A percentile compares a stretch with the other conserved stretches of the same genome.
Evolutionary conservation across 2,888 invertebrate genomes (phyloP).

Genomic region (Lymantria dispar): DNA sequence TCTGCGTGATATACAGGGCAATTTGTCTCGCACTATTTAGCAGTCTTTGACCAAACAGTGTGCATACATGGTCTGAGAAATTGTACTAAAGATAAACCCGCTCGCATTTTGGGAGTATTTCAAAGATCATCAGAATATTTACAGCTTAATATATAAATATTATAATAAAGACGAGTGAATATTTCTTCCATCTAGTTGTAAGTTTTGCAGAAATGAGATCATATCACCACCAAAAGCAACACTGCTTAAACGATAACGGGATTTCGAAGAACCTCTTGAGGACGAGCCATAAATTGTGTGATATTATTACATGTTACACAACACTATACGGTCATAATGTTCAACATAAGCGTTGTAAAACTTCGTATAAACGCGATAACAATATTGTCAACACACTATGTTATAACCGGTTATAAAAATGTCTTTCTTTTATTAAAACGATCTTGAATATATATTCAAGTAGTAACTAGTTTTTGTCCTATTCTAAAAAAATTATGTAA

Average conservation of each 20-base stretch:
- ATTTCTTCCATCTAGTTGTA: background rate
- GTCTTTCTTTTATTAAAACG: slow-evolving; percentile 8
- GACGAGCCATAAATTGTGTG: slow-evolving; percentile 12
- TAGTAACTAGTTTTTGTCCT: too few relatives aligned
- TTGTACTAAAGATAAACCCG: too few relatives aligned
- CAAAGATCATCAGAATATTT: too few relatives aligned
- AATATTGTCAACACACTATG: slow-evolving; percentile 30
- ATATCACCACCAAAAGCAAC: slow-evolving; percentile 1
- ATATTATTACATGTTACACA: slow-evolving; percentile 13
- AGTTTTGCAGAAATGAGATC: slow-evolving; percentile 1
- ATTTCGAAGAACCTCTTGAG: background rate
- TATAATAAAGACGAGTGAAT: too few relatives aligned
- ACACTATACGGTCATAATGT: slow-evolving; percentile 11
- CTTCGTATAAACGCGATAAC: slow-evolving; percentile 31
- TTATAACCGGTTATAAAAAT: slow-evolving; percentile 32
- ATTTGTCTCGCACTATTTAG: too few relatives aligned
- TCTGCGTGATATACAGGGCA: too few relatives aligned
- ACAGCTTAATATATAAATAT: too few relatives aligned
- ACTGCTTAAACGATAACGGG: slow-evolving; percentile 1
- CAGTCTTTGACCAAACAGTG: too few relatives aligned
- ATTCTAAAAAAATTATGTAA: too few relatives aligned
- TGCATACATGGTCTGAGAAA: too few relatives aligned
- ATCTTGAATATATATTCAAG: slow-evolving; percentile 4
- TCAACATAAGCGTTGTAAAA: slow-evolving; percentile 21
- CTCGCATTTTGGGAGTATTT: too few relatives aligned